Evolutionary conservation across 2,888 invertebrate genomes (phyloP).

Genomic region (Erebia aethiops): DNA sequence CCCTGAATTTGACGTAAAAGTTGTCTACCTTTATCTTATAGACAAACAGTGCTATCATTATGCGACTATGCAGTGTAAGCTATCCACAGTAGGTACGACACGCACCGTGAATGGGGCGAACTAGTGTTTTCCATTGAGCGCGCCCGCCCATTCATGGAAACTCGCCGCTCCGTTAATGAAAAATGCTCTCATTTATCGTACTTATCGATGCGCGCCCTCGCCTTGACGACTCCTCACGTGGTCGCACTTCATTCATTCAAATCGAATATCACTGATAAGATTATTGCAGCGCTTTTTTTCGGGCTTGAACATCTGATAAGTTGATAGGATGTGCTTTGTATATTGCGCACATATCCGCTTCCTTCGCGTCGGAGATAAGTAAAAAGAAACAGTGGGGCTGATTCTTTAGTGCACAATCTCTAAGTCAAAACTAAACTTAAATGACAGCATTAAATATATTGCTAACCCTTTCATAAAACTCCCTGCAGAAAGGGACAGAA

Average conservation of each 20-base stretch:
- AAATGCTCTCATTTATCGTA: slow-evolving; percentile 69
- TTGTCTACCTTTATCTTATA: not conserved
- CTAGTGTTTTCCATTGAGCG: slow-evolving; percentile 75
- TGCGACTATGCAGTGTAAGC: slow-evolving; percentile 37
- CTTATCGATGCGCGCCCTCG: slow-evolving; percentile 55
- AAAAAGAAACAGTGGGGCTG: not conserved
- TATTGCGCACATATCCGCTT: not conserved
- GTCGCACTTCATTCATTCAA: slow-evolving; percentile 62
- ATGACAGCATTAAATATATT: too few relatives aligned
- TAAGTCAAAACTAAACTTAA: too few relatives aligned
- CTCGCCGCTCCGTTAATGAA: slow-evolving; percentile 76
- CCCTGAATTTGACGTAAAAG: not conserved
- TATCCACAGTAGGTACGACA: slow-evolving; percentile 32
- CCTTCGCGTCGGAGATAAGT: not conserved
- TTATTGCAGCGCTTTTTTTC: slow-evolving; percentile 36
- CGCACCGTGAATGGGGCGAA: slow-evolving; percentile 66
- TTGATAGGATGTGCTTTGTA: not conserved
- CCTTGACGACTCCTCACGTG: slow-evolving; percentile 57
- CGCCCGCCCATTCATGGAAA: slow-evolving; percentile 77
- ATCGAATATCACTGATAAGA: slow-evolving; percentile 49
- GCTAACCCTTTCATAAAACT: too few relatives aligned
- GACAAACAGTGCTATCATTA: slow-evolving; percentile 58
- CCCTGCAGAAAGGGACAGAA: too few relatives aligned
- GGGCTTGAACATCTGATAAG: not conserved
- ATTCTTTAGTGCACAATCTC: not conserved